Evolutionary conservation across 2,797 vertebrate genomes (phyloP).

Genomic region (Botia kubotai): DNA sequence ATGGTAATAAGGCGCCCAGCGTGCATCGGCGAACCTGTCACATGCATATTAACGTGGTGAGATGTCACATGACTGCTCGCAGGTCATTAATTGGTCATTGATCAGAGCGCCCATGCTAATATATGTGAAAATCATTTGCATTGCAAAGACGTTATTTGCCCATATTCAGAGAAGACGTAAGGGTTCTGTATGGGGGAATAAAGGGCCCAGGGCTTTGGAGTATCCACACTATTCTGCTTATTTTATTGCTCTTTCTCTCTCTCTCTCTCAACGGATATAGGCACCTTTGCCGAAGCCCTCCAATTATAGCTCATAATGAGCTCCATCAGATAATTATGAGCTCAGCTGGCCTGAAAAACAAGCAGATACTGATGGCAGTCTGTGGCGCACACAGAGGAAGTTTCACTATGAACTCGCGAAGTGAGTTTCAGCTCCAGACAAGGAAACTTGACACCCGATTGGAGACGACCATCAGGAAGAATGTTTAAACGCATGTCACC

Average conservation of each 20-base stretch:
- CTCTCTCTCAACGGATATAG: conserved; percentile 49
- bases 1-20: conserved; percentile 46
- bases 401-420: conserved; percentile 21
- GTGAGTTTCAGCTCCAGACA: conserved; percentile 23
- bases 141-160: conserved; percentile 58
- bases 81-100: conserved; percentile 59
- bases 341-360: conserved; percentile 83
- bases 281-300: conserved; percentile 70
- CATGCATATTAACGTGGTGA: conserved; percentile 57
- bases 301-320: conserved; percentile 81
- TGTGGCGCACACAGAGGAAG: conserved; percentile 30
- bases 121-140: conserved; percentile 56
- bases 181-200: conserved; percentile 22
- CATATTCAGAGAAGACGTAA: conserved; percentile 39
- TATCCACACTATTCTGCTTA: conserved; percentile 16
- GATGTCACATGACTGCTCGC: conserved; percentile 52
- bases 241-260: conserved; percentile 23
- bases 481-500: conserved; percentile 36
- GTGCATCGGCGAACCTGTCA: conserved; percentile 57
- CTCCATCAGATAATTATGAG: conserved; percentile 82
- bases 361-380: conserved; percentile 53
- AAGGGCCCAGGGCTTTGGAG: conserved; percentile 37
- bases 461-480: conserved; percentile 33
- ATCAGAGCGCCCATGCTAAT: conserved; percentile 52
- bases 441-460: conserved; percentile 27